Evolutionary conservation across 2,888 invertebrate species (phyloP).

Genomic region (Drymonia ruficornis): DNA sequence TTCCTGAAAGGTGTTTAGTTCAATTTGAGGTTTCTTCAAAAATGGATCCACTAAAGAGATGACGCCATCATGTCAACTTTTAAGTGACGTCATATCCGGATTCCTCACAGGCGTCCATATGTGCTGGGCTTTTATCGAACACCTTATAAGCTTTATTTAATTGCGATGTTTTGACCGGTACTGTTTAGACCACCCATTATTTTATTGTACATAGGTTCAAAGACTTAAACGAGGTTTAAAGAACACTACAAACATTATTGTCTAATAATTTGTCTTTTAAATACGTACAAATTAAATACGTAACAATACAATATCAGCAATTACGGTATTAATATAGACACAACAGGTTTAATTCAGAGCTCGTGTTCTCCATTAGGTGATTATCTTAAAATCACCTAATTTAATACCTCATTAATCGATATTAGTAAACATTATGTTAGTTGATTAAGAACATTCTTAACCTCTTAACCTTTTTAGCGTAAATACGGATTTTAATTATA

Average conservation of each 20-base stretch:
- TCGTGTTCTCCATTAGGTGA: constrained; percentile 18
- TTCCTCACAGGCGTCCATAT: neutral
- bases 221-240: neutral
- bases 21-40: too few relatives aligned
- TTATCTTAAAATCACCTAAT: constrained; percentile 28
- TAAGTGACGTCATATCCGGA: constrained; percentile 3
- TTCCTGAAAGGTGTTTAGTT: too few relatives aligned
- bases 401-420: constrained; percentile 21
- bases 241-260: too few relatives aligned
- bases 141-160: constrained; percentile 4
- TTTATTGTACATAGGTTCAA: neutral
- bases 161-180: neutral
- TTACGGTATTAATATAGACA: constrained; percentile 12
- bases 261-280: neutral
- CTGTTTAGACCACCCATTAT: constrained; percentile 1
- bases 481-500: constrained; percentile 1
- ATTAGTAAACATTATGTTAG: constrained; percentile 28
- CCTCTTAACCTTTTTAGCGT: constrained; percentile 19
- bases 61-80: neutral
- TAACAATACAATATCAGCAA: constrained; percentile 9
- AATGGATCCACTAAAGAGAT: too few relatives aligned
- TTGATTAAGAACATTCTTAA: constrained; percentile 23
- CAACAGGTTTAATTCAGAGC: constrained; percentile 18
- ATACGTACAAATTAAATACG: too few relatives aligned
- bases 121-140: neutral